These are phyloP conservation scores for Dioctria linearis DNA, from an alignment of 2,888 invertebrate genomes.

Conservation along the genomic window DNA sequence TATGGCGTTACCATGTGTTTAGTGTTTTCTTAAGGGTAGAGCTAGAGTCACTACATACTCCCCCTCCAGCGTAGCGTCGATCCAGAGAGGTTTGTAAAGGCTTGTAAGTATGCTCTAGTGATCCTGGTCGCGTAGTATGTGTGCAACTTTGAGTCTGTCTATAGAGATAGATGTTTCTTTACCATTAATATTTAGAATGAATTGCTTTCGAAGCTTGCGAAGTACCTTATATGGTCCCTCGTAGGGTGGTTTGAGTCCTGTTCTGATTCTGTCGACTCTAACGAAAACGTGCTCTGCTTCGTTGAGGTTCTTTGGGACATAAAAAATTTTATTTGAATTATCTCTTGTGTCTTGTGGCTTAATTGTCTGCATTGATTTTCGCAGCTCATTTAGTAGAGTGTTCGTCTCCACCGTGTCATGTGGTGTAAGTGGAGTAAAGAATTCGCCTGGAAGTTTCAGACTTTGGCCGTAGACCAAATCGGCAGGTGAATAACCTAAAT, in stretches of 20 bases:
- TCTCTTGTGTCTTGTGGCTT: neutral
- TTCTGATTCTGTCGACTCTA: conserved; percentile 46
- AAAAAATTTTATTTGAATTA: neutral
- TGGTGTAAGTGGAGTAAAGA: conserved; percentile 50
- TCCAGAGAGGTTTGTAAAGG: no score
- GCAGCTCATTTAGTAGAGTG: neutral
- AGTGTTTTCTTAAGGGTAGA: no score
- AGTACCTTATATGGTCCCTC: conserved; percentile 52
- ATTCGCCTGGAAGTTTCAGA: neutral
- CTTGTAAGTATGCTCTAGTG: no score
- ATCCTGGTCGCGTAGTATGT: neutral
- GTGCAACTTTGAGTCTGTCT: conserved; percentile 3
- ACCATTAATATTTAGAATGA: conserved; percentile 24
- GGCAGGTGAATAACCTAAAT: conserved; percentile 11
- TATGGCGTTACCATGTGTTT: no score
- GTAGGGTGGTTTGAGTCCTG: conserved; percentile 47
- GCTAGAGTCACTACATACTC: no score
- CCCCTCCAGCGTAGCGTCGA: no score
- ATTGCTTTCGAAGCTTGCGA: conserved; percentile 50
- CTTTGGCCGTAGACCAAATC: conserved; percentile 22
- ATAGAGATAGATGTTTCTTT: conserved; percentile 40
- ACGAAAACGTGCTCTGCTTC: conserved; percentile 38
- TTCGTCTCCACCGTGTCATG: neutral
- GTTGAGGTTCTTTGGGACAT: conserved; percentile 39
- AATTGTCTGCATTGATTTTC: neutral